Conservation (phyloP, 2,888 invertebrate genomes). For the Lycaena phlaeas region DNA sequence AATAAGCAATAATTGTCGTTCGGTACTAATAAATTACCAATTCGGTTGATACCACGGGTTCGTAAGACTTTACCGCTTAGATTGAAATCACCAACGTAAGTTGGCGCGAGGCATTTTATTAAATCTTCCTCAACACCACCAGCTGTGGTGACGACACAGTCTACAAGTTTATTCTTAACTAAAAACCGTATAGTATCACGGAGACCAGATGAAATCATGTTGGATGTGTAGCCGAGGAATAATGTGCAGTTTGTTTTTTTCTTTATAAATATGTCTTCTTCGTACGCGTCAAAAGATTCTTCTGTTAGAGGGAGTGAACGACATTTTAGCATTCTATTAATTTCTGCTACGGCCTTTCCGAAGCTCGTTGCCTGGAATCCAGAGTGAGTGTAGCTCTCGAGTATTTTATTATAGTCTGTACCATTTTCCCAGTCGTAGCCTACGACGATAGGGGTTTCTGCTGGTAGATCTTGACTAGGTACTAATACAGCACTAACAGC, state of each 20-base stretch:
- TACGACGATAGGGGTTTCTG: conserved; percentile 77
- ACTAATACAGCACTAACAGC: conserved; percentile 82
- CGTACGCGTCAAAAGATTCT: conserved; percentile 77
- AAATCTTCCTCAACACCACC: conserved; percentile 99
- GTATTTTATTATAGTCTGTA: conserved; percentile 86
- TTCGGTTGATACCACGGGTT: conserved; percentile 90
- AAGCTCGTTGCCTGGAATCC: conserved; percentile 99
- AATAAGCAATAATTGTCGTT: conserved; percentile 98
- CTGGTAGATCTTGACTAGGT: conserved; percentile 78
- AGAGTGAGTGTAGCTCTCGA: conserved; percentile 83
- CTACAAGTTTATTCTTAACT: conserved; percentile 80
- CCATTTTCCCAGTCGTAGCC: conserved; percentile 97
- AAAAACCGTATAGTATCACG: conserved; percentile 90
- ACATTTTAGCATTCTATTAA: conserved; percentile 90
- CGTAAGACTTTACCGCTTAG: conserved; percentile 85
- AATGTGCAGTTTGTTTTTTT: conserved; percentile 90
- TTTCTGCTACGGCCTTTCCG: conserved; percentile 90
- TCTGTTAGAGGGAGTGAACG: conserved; percentile 78
- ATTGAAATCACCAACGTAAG: conserved; percentile 92
- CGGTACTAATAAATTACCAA: conserved; percentile 93
- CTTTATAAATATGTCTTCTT: conserved; percentile 85
- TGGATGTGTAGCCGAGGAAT: conserved; percentile 97
- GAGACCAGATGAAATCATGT: conserved; percentile 95
- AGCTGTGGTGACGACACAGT: conserved; percentile 97
- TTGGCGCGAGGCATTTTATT: conserved; percentile 97